Evolutionary conservation across 2,113 vertebrate species (phyloP), one percentile per base, ranked within the genome.

Genomic region (Perca flavescens): DNA sequence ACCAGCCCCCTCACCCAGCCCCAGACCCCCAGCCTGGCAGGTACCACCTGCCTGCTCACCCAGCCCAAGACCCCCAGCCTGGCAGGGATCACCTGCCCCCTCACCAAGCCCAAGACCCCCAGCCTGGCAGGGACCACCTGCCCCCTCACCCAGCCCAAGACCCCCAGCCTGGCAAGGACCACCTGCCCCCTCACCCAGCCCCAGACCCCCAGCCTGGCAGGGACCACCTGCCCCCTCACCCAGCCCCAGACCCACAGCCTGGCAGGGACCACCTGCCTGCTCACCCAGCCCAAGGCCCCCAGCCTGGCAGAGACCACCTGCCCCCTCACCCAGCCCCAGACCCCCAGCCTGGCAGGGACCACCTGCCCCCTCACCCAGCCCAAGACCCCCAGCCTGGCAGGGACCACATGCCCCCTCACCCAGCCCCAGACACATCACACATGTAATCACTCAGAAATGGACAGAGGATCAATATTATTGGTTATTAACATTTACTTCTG

Each of bases 271-370:
- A 25, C n/a, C 52, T 60, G 31, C 31, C 5, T 5, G n/a, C 21
- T 80, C 46, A 10, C 19, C 6, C 31, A 31, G 31, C 31, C 31
- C 3, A 3, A 31, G 31, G 4, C 36, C 47, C 67, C 0, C 84
- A 84, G 65, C 77, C 80, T 19, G 67, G 87, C 62, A 74, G n/a
- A 31, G 52, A 80, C 62, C 62, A 40, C n/a, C 53, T 34, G 34
- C 34, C 34, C 34, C 28, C 15, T 80, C 31, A 10, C 19, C 6
- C 5, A 5, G 31, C 31, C 31, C 31, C 31, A 34, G 31, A 34
- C 36, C 47, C 67, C 0, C 84, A 84, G 65, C 77, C 80, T 19
- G 67, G 86, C 62, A 74, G 17, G 46, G 52, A 80, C 62, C 62
- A 40, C n/a, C 53, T 61, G 34, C 34, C 34, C 6, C 28, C 21